phyloP scores from a whole-genome alignment of 2,888 invertebrate species.

The Therioaphis trifolii region DNA sequence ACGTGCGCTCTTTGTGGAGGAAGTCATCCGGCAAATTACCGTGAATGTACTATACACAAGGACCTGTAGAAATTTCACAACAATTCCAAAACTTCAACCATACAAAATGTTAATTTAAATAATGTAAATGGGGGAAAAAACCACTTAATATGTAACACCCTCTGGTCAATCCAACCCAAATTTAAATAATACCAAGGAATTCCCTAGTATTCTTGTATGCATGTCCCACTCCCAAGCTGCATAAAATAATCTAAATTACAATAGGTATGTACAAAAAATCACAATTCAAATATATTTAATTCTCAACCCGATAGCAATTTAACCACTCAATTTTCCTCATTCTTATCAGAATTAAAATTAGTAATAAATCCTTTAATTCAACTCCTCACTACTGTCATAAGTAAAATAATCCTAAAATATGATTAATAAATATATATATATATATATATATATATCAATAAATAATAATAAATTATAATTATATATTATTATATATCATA shows the following conservation, averaged over 20 bases:
- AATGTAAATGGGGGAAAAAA: too few relatives aligned
- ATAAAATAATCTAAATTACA: constrained; percentile 11
- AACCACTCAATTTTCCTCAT: too few relatives aligned
- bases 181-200: too few relatives aligned
- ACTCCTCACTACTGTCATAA: constrained; percentile 36
- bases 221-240: neutral
- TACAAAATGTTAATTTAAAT: constrained; percentile 28
- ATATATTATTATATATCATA: too few relatives aligned
- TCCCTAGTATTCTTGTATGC: neutral
- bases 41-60: too few relatives aligned
- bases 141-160: too few relatives aligned
- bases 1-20: too few relatives aligned
- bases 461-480: too few relatives aligned
- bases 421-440: constrained; percentile 18
- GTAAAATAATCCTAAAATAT: constrained; percentile 22
- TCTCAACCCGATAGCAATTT: neutral
- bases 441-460: too few relatives aligned
- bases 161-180: too few relatives aligned
- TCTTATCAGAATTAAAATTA: too few relatives aligned
- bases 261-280: neutral
- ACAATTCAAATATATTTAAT: constrained; percentile 28
- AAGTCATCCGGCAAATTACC: too few relatives aligned
- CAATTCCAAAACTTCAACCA: constrained; percentile 13
- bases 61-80: constrained; percentile 10
- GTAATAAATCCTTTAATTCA: constrained; percentile 36